Conservation (phyloP, 2,797 vertebrate species). For the Crax fasciolata region DNA sequence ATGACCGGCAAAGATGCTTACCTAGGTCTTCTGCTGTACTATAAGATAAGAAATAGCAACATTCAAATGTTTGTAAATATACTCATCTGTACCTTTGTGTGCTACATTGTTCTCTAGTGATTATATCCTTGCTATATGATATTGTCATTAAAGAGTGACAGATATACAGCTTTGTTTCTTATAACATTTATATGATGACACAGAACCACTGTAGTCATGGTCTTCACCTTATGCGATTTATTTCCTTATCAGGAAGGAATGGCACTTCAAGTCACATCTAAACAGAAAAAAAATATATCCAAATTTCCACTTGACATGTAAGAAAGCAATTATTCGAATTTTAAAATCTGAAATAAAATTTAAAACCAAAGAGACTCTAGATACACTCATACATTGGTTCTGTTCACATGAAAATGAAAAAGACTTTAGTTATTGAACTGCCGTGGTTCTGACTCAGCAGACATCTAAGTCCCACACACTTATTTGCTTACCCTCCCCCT, state of each 20-base stretch:
- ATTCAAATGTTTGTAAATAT: not conserved
- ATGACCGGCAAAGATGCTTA: not conserved
- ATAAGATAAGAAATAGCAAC: not conserved
- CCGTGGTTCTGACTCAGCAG: no score
- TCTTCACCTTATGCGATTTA: not conserved
- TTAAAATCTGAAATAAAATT: not conserved
- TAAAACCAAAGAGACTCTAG: not conserved
- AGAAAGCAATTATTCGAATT: not conserved
- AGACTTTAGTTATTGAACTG: not conserved
- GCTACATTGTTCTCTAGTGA: not conserved
- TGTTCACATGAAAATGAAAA: slow-evolving; percentile 25
- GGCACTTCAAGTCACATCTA: not conserved
- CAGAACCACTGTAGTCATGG: not conserved
- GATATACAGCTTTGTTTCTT: not conserved
- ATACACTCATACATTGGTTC: not conserved
- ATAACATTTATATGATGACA: not conserved
- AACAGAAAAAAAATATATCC: not conserved
- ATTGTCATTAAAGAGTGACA: not conserved
- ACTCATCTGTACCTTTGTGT: not conserved
- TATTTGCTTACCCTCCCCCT: no score
- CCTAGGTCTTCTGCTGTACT: not conserved
- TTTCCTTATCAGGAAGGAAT: not conserved
- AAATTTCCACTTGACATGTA: not conserved
- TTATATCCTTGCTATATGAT: not conserved
- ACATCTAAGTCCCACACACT: no score